Evolutionary conservation across 2,113 vertebrate genomes (phyloP).

Genomic region (Noctilio leporinus): DNA sequence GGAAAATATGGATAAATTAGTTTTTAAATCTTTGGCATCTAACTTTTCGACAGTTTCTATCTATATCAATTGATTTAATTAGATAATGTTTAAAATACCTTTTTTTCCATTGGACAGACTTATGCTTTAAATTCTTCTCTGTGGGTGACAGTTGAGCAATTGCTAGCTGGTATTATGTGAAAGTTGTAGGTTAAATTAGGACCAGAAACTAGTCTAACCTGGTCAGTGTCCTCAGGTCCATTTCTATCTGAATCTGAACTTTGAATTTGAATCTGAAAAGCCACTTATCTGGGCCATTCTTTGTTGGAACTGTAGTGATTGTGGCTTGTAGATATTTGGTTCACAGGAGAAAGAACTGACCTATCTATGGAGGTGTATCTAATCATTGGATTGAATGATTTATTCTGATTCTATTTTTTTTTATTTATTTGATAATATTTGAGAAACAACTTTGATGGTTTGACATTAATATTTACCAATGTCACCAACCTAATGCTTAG

Average conservation of each 20-base stretch:
- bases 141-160: slow-evolving; percentile 17
- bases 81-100: slow-evolving; percentile 28
- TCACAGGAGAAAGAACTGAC: neutral
- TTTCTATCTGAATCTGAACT: neutral
- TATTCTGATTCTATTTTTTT: slow-evolving; percentile 27
- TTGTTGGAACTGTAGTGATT: neutral
- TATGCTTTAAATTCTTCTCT: slow-evolving; percentile 40
- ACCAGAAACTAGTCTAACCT: neutral
- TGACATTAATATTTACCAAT: slow-evolving; percentile 23
- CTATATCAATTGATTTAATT: slow-evolving; percentile 36
- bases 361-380: neutral
- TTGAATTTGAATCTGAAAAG: slow-evolving; percentile 27
- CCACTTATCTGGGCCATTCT: neutral
- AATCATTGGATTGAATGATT: neutral
- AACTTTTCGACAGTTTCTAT: slow-evolving; percentile 40
- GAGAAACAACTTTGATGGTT: slow-evolving; percentile 14
- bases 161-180: neutral
- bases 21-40: slow-evolving; percentile 33
- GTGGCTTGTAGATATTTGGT: neutral
- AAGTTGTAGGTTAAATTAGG: slow-evolving; percentile 29
- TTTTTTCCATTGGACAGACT: slow-evolving; percentile 31
- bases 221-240: neutral
- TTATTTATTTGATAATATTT: slow-evolving; percentile 39
- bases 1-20: slow-evolving; percentile 36
- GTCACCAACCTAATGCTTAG: slow-evolving; percentile 27